phyloP scores from a whole-genome alignment of 2,888 invertebrate genomes.

The Melanostoma scalare region DNA sequence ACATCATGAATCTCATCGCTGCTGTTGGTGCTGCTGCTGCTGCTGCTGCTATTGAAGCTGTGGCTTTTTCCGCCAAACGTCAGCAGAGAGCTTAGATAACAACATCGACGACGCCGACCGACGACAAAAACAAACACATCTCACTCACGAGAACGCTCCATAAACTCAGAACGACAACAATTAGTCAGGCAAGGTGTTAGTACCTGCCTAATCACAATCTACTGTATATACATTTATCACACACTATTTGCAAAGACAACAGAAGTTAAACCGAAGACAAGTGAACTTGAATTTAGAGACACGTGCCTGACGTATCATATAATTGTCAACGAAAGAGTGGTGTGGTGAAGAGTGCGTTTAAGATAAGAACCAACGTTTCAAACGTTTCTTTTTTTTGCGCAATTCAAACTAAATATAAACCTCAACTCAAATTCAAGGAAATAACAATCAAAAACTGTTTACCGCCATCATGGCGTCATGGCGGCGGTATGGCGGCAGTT shows the following conservation, averaged over 20 bases:
- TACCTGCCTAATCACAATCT: constrained; percentile 52
- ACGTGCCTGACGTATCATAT: constrained; percentile 48
- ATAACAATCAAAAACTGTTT: neutral
- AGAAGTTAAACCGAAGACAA: constrained; percentile 1
- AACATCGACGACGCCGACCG: too few relatives aligned
- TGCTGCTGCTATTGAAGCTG: neutral
- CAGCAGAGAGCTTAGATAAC: neutral
- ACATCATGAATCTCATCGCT: constrained; percentile 13
- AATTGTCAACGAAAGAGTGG: constrained; percentile 22
- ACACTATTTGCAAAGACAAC: constrained; percentile 18
- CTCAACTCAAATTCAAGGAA: constrained; percentile 12
- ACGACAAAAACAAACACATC: neutral
- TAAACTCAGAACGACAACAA: constrained; percentile 19
- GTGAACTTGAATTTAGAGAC: constrained; percentile 56
- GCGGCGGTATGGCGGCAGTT: neutral
- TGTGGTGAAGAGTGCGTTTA: constrained; percentile 12
- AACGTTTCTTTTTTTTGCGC: neutral
- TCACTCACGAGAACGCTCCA: constrained; percentile 31
- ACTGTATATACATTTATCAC: neutral
- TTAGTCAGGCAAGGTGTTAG: constrained; percentile 44
- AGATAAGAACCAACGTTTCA: constrained; percentile 10
- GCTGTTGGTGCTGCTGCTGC: neutral
- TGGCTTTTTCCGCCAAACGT: neutral
- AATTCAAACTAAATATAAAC: constrained; percentile 12
- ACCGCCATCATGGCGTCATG: neutral